Evolutionary conservation across 2,888 invertebrate species (phyloP).

Genomic region (Leptinotarsa haldemani): DNA sequence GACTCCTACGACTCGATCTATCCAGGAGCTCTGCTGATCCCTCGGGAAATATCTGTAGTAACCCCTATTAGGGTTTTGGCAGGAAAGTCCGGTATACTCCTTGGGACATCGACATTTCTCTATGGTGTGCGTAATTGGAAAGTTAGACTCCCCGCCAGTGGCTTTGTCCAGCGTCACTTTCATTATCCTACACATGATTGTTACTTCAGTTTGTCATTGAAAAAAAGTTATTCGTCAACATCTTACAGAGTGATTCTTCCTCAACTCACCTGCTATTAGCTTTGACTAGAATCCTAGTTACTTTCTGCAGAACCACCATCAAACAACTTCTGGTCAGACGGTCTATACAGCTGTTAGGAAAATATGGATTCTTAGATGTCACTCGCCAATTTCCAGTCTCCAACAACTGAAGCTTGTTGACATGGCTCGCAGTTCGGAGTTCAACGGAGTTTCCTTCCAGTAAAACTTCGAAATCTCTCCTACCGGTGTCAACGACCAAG

Average conservation of each 20-base stretch:
- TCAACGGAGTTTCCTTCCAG: constrained; percentile 78
- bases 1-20: constrained; percentile 80
- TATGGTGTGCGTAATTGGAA: constrained; percentile 68
- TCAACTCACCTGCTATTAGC: constrained; percentile 50
- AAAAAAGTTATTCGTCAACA: neutral
- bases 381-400: constrained; percentile 80
- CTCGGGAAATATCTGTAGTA: constrained; percentile 83
- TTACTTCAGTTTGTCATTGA: neutral
- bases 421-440: constrained; percentile 46
- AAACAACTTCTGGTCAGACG: constrained; percentile 80
- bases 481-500: constrained; percentile 80
- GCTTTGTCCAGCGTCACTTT: constrained; percentile 89
- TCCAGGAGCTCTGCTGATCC: constrained; percentile 75
- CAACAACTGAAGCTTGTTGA: constrained; percentile 71
- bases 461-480: constrained; percentile 74
- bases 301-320: constrained; percentile 90
- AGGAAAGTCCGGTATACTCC: constrained; percentile 86
- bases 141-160: constrained; percentile 69
- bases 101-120: constrained; percentile 88
- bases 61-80: constrained; percentile 88
- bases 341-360: constrained; percentile 63
- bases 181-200: constrained; percentile 60
- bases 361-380: constrained; percentile 49
- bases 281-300: constrained; percentile 81
- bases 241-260: neutral